phyloP scores from a whole-genome alignment of 2,113 vertebrate species.

The Megaceryle torquata region DNA sequence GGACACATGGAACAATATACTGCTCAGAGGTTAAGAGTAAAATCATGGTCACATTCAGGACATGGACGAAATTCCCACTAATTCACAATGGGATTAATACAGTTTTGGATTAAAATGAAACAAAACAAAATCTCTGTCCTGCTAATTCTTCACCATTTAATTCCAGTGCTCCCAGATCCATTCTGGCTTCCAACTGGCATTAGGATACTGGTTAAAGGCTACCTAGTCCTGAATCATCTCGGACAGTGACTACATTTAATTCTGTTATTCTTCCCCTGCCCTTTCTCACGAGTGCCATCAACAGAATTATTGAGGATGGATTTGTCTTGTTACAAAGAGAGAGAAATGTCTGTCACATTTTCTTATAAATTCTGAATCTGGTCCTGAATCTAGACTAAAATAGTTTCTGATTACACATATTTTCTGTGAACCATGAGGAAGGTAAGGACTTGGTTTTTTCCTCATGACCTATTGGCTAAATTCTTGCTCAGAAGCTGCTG shows the following conservation, averaged over 20 bases:
- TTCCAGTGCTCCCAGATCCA: not conserved
- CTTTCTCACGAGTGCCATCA: not conserved
- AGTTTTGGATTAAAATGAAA: not conserved
- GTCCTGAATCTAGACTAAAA: not conserved
- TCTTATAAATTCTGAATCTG: not conserved
- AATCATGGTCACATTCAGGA: not conserved
- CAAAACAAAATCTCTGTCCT: not conserved
- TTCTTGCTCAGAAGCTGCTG: not conserved
- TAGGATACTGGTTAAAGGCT: not conserved
- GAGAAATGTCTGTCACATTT: not conserved
- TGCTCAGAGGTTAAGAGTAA: not conserved
- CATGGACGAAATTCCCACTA: not conserved
- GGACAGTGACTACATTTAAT: not conserved
- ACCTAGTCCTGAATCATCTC: not conserved
- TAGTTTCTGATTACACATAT: not conserved
- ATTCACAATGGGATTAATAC: not conserved
- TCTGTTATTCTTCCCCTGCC: not conserved
- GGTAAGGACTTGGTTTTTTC: not conserved
- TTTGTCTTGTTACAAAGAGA: not conserved
- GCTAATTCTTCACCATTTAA: not conserved
- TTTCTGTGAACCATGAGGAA: not conserved
- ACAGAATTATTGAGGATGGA: not conserved
- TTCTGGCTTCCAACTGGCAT: not conserved
- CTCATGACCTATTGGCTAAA: not conserved
- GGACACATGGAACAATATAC: not conserved